A percentile compares a stretch with the other conserved stretches of the same genome.
These are phyloP conservation scores for Okapia johnstoni DNA, from an alignment of 2,113 vertebrate genomes.

Conservation along the genomic window DNA sequence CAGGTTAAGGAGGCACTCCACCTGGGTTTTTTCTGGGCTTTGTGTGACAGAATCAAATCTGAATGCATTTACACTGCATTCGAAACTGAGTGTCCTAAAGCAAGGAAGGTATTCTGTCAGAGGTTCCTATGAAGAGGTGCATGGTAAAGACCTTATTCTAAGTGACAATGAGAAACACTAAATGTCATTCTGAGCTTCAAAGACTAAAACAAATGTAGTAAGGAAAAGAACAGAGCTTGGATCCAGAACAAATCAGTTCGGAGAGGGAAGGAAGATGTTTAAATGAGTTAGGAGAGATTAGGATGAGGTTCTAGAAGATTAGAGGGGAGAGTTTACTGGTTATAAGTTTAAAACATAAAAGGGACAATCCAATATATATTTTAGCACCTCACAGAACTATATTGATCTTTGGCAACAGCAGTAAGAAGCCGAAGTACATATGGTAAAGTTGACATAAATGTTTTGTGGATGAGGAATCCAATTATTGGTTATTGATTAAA, in stretches of 20 bases:
- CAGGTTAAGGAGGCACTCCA: neutral
- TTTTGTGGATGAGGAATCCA: constrained; percentile 4
- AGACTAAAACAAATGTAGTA: constrained; percentile 13
- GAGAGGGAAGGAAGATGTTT: neutral
- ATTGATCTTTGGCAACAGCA: neutral
- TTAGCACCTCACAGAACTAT: neutral
- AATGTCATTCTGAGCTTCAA: neutral
- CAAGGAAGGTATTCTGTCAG: neutral
- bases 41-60: neutral
- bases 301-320: neutral
- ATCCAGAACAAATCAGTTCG: neutral
- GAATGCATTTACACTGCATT: neutral
- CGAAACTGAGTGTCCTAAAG: neutral
- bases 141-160: neutral
- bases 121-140: neutral
- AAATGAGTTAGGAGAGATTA: constrained; percentile 26
- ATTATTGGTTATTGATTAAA: constrained; percentile 7
- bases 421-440: neutral
- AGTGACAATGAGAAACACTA: neutral
- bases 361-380: neutral
- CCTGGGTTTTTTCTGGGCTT: neutral
- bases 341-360: neutral
- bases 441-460: neutral
- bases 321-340: neutral
- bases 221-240: constrained; percentile 11